Evolutionary conservation across 2,113 vertebrate species (phyloP), one percentile per base, ranked within the genome.

Genomic region (Dascyllus trimaculatus): DNA sequence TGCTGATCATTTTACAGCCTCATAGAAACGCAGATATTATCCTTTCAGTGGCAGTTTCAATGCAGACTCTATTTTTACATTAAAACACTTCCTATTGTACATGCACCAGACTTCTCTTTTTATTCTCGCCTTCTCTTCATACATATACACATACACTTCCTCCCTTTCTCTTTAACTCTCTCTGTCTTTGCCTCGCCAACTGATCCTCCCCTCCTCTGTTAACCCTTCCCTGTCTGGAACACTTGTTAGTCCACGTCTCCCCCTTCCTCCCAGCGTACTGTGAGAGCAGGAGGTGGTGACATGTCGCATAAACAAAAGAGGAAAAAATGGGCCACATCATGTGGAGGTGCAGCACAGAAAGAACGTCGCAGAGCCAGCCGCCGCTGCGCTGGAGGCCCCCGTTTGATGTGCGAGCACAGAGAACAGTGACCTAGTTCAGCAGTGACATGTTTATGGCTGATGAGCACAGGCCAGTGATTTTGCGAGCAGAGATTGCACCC

Each of bases 341-440:
- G 66, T 54, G 53, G 81, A 77, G 74, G 88, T 81, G 45, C 84
- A 81, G 82, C 21, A 21, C 66, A 67, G 85, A 84, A 58, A 69
- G 85, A 85, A 58, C 81, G 77, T 67, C 45, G 4, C 70, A 53
- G 68, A 81, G 78, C 53, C 67, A 52, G 75, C 59, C 24, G 59
- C 11, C 32, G 60, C 56, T 48, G 60, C 51, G 52, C 51, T 70
- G 54, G 74, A 85, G 69, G 76, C 71, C 85, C 87, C 62, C 58
- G 71, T 82, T 85, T 88, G 85, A 91, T 93, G 86, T 89, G 75
- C 75, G 54, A 13, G 48, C 75, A 45, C 62, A 66, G 69, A 88
- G 91, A 93, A 80, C 81, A 66, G 57, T 93, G 94, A 94, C 93
- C 94, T 88, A 95, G 86, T 94, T 95, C 81, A 38, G 61, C 85